A percentile compares a stretch with the other conserved stretches of the same genome.
Conservation (phyloP, 2,113 vertebrate genomes). For the Hiodon tergisus region DNA sequence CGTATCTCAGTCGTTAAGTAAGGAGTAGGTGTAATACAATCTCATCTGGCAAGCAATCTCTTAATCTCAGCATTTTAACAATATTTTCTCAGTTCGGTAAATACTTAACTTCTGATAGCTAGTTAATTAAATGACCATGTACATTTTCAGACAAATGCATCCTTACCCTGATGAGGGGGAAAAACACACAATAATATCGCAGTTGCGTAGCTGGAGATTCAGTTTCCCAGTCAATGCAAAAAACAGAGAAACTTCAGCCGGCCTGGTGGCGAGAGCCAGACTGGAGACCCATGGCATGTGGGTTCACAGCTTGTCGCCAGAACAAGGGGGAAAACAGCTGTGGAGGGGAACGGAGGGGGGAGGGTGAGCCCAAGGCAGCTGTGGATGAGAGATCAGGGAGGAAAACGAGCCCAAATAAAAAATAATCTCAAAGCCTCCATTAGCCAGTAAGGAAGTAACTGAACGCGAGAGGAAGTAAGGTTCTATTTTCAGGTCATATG, state of each 20-base stretch:
- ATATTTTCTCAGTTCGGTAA: no score
- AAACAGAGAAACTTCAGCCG: slow-evolving; percentile 3
- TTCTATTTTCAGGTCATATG: neutral
- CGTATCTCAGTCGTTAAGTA: no score
- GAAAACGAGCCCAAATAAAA: neutral
- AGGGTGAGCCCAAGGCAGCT: neutral
- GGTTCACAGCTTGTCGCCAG: slow-evolving; percentile 15
- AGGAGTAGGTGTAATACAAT: no score
- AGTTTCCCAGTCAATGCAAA: neutral
- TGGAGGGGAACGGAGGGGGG: neutral
- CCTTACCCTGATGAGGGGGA: no score
- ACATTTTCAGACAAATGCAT: no score
- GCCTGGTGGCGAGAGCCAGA: neutral
- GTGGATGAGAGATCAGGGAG: slow-evolving; percentile 8
- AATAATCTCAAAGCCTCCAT: neutral
- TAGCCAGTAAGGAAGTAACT: neutral
- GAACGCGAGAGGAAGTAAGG: neutral
- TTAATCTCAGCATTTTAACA: no score
- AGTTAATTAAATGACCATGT: no score
- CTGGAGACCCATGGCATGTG: slow-evolving; percentile 14
- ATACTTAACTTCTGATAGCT: no score
- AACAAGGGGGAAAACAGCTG: neutral
- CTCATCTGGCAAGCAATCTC: no score
- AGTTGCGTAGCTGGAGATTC: neutral
- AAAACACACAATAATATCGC: neutral